Conservation (phyloP, 2,888 invertebrate genomes). For the Eurytoma adleriae region DNA sequence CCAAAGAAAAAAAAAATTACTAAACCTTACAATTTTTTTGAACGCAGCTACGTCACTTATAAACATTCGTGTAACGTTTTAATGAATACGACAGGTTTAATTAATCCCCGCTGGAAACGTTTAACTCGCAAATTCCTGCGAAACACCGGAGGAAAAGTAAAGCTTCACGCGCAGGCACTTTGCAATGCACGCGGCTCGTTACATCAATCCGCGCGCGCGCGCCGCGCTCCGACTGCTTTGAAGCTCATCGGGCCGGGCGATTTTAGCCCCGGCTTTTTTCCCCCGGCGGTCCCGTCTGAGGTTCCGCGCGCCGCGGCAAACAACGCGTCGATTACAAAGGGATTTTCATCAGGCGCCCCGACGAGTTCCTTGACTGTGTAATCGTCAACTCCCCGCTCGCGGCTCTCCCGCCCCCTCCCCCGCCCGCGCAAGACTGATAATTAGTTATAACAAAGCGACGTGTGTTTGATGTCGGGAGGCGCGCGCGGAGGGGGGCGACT, state of each 20-base stretch:
- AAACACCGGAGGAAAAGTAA: not conserved
- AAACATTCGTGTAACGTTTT: no score
- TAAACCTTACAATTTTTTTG: no score
- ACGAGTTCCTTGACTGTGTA: conserved; percentile 33
- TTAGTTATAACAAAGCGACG: conserved; percentile 72
- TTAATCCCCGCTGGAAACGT: no score
- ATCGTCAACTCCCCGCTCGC: conserved; percentile 29
- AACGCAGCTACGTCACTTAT: no score
- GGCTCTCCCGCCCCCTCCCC: conserved; percentile 9
- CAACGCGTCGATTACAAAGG: conserved; percentile 51
- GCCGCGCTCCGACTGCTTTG: conserved; percentile 27
- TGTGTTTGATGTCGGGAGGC: conserved; percentile 70
- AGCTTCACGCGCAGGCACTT: not conserved
- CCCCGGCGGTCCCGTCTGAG: conserved; percentile 22
- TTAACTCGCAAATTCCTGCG: no score
- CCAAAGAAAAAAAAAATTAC: no score
- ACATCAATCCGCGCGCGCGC: not conserved
- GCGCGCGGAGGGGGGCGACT: conserved; percentile 55
- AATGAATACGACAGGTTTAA: no score
- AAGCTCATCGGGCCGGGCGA: not conserved
- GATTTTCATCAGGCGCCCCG: conserved; percentile 37
- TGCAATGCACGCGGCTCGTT: not conserved
- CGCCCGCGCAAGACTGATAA: conserved; percentile 62
- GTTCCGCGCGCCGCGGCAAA: not conserved
- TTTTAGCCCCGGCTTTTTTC: conserved; percentile 16